A percentile compares a stretch with the other conserved stretches of the same genome.
Conservation (phyloP, 2,888 invertebrate species). For the Hirtodrosophila cameraria region DNA sequence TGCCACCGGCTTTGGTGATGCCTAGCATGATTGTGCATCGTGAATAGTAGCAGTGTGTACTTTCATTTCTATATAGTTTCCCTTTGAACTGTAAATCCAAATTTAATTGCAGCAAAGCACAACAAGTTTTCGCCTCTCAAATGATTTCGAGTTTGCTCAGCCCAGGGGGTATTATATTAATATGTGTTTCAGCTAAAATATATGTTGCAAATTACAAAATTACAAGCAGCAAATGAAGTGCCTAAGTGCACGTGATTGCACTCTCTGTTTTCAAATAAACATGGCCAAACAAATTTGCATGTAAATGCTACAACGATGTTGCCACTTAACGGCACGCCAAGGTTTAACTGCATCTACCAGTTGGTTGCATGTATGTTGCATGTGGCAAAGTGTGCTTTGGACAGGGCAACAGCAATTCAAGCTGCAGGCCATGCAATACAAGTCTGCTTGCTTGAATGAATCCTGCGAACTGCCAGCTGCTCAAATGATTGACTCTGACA, state of each 20-base stretch:
- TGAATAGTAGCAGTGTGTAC: no score
- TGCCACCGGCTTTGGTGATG: background rate
- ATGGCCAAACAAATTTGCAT: slow-evolving; percentile 25
- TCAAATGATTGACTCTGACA: background rate
- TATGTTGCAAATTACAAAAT: slow-evolving; percentile 11
- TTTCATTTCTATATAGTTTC: no score
- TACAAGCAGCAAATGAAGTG: slow-evolving; percentile 9
- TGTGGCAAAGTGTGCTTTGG: no score
- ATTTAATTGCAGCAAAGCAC: background rate
- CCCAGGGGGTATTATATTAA: background rate
- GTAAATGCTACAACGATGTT: slow-evolving; percentile 13
- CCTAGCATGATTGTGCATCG: no score
- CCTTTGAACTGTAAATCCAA: no score
- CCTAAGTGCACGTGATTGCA: slow-evolving; percentile 22
- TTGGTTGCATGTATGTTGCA: slow-evolving; percentile 21
- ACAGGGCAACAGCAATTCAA: background rate
- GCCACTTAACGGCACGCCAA: slow-evolving; percentile 32
- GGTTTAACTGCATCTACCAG: no score
- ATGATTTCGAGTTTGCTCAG: no score
- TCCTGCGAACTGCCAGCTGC: slow-evolving; percentile 21
- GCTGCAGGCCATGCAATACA: slow-evolving; percentile 7
- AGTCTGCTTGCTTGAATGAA: no score
- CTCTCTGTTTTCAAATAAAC: slow-evolving; percentile 21
- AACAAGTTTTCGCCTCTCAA: background rate
- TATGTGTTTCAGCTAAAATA: background rate